Evolutionary conservation across 2,888 invertebrate genomes (phyloP).

Genomic region (Cistogaster globosa): DNA sequence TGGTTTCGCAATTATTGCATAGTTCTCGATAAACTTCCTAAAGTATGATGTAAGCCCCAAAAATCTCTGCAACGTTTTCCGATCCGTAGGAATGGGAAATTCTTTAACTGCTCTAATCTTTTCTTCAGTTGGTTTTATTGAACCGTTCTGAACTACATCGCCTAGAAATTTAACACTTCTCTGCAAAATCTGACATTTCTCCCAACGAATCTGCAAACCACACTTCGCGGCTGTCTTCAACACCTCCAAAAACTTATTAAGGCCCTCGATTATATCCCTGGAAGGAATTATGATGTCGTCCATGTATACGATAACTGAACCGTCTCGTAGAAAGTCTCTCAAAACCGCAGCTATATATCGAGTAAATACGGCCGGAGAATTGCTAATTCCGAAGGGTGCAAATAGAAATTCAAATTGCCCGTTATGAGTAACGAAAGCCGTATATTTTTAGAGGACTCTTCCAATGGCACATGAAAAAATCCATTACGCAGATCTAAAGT

Average conservation of each 20-base stretch:
- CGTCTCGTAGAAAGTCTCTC: conserved; percentile 16
- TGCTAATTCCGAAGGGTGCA: conserved; percentile 58
- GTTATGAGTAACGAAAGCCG: conserved; percentile 71
- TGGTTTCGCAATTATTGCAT: conserved; percentile 76
- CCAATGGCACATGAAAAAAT: conserved; percentile 35
- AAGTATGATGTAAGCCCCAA: conserved; percentile 68
- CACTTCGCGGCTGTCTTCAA: conserved; percentile 29
- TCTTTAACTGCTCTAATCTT: conserved; percentile 53
- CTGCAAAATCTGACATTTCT: conserved; percentile 64
- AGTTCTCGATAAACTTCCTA: too few species aligned
- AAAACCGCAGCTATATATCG: conserved; percentile 20
- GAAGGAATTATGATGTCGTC: conserved; percentile 65
- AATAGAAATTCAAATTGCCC: conserved; percentile 64
- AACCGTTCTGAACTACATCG: conserved; percentile 56
- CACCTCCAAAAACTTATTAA: conserved; percentile 15
- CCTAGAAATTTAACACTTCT: conserved; percentile 42
- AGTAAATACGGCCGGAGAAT: conserved; percentile 38
- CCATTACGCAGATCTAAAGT: conserved; percentile 55
- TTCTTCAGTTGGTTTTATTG: conserved; percentile 58
- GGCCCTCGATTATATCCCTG: conserved; percentile 46
- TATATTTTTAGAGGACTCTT: conserved; percentile 69
- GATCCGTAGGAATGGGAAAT: conserved; percentile 53
- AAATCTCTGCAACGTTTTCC: conserved; percentile 62
- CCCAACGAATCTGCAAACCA: conserved; percentile 58
- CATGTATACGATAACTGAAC: conserved; percentile 10